phyloP scores from a whole-genome alignment of 35 echinoderm and acorn worm species.

The Acanthaster planci region DNA sequence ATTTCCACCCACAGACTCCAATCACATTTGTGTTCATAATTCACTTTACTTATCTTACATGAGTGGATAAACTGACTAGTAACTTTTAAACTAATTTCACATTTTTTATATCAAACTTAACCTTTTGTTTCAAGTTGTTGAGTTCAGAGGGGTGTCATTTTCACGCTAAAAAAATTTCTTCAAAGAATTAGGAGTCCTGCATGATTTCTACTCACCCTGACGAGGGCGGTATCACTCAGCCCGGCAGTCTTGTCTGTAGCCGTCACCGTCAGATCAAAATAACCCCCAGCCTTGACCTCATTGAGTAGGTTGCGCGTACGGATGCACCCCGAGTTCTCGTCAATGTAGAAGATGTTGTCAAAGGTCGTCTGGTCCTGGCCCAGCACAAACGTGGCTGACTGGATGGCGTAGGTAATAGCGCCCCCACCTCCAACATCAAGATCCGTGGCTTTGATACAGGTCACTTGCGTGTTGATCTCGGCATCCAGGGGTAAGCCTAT shows the following conservation, averaged over 20 bases:
- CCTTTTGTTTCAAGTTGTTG: no score
- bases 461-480: slow-evolving; percentile 9
- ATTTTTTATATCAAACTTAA: no score
- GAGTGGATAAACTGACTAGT: no score
- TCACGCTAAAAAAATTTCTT: neutral
- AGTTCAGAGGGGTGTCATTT: no score
- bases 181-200: neutral
- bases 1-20: no score
- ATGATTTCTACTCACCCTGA: slow-evolving; percentile 47
- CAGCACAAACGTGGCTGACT: slow-evolving; percentile 30
- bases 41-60: no score
- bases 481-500: slow-evolving; percentile 66
- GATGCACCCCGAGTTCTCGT: slow-evolving; percentile 51
- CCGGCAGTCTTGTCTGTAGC: slow-evolving; percentile 57
- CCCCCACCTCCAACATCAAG: slow-evolving; percentile 28
- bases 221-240: slow-evolving; percentile 8
- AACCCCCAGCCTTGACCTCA: slow-evolving; percentile 35
- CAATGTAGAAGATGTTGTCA: slow-evolving; percentile 53
- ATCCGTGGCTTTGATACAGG: slow-evolving; percentile 41
- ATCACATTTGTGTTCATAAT: no score
- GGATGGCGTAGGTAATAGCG: slow-evolving; percentile 51
- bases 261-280: slow-evolving; percentile 74
- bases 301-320: slow-evolving; percentile 44
- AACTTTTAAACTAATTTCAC: no score
- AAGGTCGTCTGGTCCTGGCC: slow-evolving; percentile 6